Percentiles rank a stretch among this genome's conserved stretches.
phyloP scores from a whole-genome alignment of 2,113 vertebrate species.

The Campylorhamphus procurvoides region DNA sequence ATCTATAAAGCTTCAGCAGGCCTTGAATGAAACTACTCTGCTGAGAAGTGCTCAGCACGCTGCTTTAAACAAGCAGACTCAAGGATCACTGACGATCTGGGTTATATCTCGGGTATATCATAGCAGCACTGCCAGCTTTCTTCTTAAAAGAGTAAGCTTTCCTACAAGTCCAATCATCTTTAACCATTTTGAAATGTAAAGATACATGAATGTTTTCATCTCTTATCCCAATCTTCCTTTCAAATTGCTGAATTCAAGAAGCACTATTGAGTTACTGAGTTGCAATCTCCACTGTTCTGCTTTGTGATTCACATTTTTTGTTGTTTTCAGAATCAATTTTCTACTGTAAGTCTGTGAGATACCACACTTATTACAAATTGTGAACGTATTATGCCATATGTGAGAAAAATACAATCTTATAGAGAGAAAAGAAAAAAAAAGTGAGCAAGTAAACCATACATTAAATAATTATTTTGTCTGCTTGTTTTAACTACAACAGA shows the following conservation, averaged over 20 bases:
- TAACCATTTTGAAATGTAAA: constrained; percentile 42
- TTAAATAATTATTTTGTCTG: background rate
- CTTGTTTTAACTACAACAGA: background rate
- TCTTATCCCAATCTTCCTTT: background rate
- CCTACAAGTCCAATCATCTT: constrained; percentile 10
- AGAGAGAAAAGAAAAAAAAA: background rate
- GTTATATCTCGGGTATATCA: too few species aligned
- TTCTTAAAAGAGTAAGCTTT: constrained; percentile 43
- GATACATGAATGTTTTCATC: background rate
- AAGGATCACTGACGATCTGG: constrained; percentile 57
- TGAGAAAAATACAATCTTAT: background rate
- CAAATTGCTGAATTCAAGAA: constrained; percentile 5
- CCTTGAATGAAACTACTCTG: constrained; percentile 17
- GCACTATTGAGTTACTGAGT: background rate
- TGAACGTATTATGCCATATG: background rate
- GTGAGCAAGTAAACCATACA: background rate
- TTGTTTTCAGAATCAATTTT: constrained; percentile 61
- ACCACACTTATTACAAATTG: background rate
- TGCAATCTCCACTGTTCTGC: background rate
- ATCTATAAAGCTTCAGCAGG: constrained; percentile 46
- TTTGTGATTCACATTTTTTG: constrained; percentile 26
- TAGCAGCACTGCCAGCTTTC: constrained; percentile 29
- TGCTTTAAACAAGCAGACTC: constrained; percentile 59
- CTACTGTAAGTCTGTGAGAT: constrained; percentile 5
- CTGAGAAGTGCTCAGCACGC: constrained; percentile 55